These are phyloP conservation scores for Cossypha niveicapilla DNA, from an alignment of 2,797 vertebrate genomes.

Conservation along the genomic window DNA sequence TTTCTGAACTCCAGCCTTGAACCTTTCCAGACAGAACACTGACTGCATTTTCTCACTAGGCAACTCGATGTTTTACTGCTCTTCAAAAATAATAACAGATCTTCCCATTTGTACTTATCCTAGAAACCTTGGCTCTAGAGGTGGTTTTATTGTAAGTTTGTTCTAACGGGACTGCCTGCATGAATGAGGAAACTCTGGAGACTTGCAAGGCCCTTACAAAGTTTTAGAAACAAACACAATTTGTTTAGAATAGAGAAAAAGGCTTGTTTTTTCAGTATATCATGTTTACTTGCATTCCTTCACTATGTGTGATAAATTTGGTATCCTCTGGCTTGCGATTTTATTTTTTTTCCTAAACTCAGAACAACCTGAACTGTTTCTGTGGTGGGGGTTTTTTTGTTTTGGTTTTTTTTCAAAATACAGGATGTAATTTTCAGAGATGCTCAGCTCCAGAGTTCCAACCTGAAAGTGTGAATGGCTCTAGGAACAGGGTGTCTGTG, in stretches of 20 bases:
- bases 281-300: background rate
- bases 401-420: background rate
- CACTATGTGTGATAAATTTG: background rate
- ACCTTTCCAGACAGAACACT: background rate
- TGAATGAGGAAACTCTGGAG: background rate
- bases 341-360: background rate
- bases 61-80: background rate
- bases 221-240: background rate
- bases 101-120: background rate
- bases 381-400: accelerated
- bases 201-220: background rate
- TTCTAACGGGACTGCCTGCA: background rate
- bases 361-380: background rate
- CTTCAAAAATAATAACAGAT: background rate
- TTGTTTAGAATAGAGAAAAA: background rate
- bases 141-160: background rate
- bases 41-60: background rate
- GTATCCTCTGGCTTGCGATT: background rate
- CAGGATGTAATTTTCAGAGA: background rate
- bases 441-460: background rate
- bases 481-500: background rate
- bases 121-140: background rate
- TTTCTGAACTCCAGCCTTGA: background rate
- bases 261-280: background rate
- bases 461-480: background rate